Base-by-base conservation (phyloP, 2,113 vertebrate genomes). In the Lophotis ruficrista region DNA sequence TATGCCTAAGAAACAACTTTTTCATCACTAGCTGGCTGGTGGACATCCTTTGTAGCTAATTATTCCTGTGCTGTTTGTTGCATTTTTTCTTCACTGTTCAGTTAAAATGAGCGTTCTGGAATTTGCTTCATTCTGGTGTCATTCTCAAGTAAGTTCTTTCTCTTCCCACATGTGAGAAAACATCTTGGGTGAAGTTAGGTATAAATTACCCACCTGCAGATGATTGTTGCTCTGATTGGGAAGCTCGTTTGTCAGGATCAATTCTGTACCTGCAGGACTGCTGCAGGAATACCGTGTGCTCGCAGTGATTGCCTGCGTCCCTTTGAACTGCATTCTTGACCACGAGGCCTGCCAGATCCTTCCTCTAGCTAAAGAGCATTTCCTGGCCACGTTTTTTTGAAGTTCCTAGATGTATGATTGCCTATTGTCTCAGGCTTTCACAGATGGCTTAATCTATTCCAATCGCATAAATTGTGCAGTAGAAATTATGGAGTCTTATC, bases 331-430 rank as follows among this genome's bases (percentile, higher is more conserved):
- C 90, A 83, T 96, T 96, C 96, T 93, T 93, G 51, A 96, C 94
- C 96, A 92, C 87, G 89, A 25, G 80, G 87, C 83, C 96, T 97
- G 94, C 97, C 97, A 96, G 94, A 95, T 90, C 96, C 83, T 97
- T 97, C 96, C 95, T 95, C 79, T 47, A 94, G 87, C 94, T 97
- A 93, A 94, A 93, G 93, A 96, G 96, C 95, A 89, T 95, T 97
- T 97, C 96, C 95, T 97, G 96, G 93, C 87, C 90, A 43, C 18
- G 1, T 94, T 96, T 96, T 91, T 96, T 96, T 96, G 57, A 85
- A 95, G 95, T 97, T 97, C 95, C 95, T 97, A 96, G 95, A 97
- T 97, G 91, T 93, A 78, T 97, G 97, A 97, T 97, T 97, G 95
- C 96, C 97, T 97, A 95, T 97, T 97, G 97, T 96, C 95, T 94